These are phyloP conservation scores for Anarsia innoxiella DNA, from an alignment of 2,888 invertebrate genomes.

Conservation along the genomic window DNA sequence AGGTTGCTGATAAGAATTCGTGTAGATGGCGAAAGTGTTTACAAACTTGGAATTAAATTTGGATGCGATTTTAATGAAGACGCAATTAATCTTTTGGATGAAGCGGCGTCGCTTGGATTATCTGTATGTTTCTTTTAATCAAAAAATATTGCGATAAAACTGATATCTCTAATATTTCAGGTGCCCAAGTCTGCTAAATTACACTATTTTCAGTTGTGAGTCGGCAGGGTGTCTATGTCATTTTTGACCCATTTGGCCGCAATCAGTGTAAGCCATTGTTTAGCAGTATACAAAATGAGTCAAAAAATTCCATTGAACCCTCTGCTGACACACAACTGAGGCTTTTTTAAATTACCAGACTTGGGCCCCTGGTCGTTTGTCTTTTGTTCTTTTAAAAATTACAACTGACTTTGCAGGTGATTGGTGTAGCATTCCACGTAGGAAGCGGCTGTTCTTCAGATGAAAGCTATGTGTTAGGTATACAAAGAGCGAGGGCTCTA, in stretches of 20 bases:
- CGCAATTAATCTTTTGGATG: constrained; percentile 30
- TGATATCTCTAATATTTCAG: no score
- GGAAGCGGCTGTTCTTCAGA: constrained; percentile 30
- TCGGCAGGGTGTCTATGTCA: background rate
- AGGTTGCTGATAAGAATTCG: constrained; percentile 29
- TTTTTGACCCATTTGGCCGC: no score
- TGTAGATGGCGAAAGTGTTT: constrained; percentile 28
- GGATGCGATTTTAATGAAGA: constrained; percentile 36
- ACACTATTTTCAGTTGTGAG: no score
- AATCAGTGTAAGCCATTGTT: no score
- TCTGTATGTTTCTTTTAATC: constrained; percentile 17
- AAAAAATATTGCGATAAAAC: background rate
- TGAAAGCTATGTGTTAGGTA: constrained; percentile 28
- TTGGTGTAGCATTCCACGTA: constrained; percentile 39
- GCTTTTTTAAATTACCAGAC: no score
- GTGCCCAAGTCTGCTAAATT: no score
- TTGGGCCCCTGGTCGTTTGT: no score
- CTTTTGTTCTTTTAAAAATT: no score
- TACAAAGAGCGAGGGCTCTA: constrained; percentile 25
- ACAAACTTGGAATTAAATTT: constrained; percentile 32
- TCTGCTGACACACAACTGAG: no score
- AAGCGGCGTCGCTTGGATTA: constrained; percentile 32
- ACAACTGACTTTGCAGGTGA: constrained; percentile 30
- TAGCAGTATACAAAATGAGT: no score
- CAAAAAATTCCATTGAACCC: no score